Evolutionary conservation across 1,140 invertebrate species (phyloP), one percentile per base, ranked within the genome.

Genomic region (Dendrolimus kikuchii): DNA sequence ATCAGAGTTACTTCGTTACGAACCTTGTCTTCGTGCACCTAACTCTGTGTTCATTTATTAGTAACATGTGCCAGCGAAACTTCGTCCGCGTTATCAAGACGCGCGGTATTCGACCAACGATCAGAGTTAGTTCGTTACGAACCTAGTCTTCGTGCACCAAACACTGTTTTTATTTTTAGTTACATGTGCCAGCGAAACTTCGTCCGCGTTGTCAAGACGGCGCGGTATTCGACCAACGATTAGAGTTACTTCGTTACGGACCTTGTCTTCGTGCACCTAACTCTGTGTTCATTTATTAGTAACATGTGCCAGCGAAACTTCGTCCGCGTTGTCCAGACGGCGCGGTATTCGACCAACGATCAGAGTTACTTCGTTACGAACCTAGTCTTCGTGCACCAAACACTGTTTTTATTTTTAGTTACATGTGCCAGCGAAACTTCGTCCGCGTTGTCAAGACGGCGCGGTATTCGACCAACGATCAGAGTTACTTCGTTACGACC

Each of bases 1-100:
- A 83, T 86, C 82, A 80, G 64, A 60, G 74, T 80, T 74, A 86
- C 82, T 83, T 81, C 48, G 76, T 76, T 74, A 74, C 23, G 23
- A 23, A 23, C 53, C 51, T 38, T n/a, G 43, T n/a, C 6, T n/a
- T 45, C 43, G 5, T 9, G 43, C 43, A n/a, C n/a, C n/a, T 45
- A 10, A 9, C 23, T 7, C n/a, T 8, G n/a, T 45, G 43, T 45
- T n/a, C n/a, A n/a, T n/a, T 45, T 45, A 10, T 45, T 10, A 45
- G 5, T n/a, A 10, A 23, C 23, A 23, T 23, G 23, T 23, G 23
- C 23, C 23, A 23, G 23, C 23, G 23, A 23, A 23, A 23, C 23
- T 2, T 6, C 36, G n/a, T 4, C 4, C 0, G 9, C n/a, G 8
- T 46, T 23, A 5, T n/a, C 5, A 4, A n/a, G 23, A 23, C 23